Evolutionary conservation across 2,888 invertebrate genomes (phyloP).

Genomic region (Papilio elwesi): DNA sequence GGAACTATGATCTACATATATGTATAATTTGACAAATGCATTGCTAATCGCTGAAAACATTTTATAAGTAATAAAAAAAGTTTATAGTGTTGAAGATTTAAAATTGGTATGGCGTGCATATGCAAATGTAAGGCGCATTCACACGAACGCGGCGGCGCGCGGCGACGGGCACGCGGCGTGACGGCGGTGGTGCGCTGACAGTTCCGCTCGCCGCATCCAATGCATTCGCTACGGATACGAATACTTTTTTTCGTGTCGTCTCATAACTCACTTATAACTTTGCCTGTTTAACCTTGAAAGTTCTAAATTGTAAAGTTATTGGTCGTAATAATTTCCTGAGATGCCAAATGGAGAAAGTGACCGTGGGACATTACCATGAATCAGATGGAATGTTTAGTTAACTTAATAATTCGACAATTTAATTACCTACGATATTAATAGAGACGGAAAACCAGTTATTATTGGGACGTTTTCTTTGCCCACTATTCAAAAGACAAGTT

Average conservation of each 20-base stretch:
- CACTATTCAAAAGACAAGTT: no score
- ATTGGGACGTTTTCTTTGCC: no score
- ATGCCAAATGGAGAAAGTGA: not conserved
- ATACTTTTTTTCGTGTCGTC: slow-evolving; percentile 67
- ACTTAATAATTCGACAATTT: no score
- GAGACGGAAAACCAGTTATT: no score
- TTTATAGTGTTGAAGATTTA: not conserved
- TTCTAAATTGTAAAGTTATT: not conserved
- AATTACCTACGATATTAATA: no score
- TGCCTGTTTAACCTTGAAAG: not conserved
- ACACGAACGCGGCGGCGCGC: slow-evolving; percentile 66
- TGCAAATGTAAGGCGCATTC: slow-evolving; percentile 74
- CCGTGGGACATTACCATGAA: not conserved
- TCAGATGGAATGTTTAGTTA: not conserved
- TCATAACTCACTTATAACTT: slow-evolving; percentile 62
- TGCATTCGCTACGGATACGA: slow-evolving; percentile 52
- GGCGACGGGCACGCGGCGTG: slow-evolving; percentile 52
- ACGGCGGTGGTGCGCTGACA: slow-evolving; percentile 57
- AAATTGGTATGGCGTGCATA: slow-evolving; percentile 45
- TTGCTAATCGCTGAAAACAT: not conserved
- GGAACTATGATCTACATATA: no score
- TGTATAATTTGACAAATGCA: no score
- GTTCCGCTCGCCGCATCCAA: slow-evolving; percentile 76
- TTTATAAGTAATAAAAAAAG: not conserved
- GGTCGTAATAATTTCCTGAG: not conserved